Base-by-base conservation (phyloP, 2,113 vertebrate genomes). In the Notothenia coriiceps region DNA sequence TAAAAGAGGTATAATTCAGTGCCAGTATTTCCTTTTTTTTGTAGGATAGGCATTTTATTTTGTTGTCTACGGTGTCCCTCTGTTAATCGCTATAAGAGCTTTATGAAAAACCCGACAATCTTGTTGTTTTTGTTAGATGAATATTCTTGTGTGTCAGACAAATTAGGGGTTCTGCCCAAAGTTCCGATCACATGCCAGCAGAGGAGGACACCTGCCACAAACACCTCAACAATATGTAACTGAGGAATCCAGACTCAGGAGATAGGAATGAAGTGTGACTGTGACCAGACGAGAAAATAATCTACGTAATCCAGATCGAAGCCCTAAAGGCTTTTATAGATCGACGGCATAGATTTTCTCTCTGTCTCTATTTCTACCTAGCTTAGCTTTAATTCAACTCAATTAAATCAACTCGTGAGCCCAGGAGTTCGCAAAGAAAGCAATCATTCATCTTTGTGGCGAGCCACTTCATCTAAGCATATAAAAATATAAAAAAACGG, bases 271-370 rank as follows among this genome's bases (percentile, higher is more conserved):
- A 88, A 89, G 92, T 91, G 92, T 91, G 84, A 93, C 90, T 93
- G 88, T 89, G 88, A 94, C 88, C 88, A 91, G 89, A 90, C 87
- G 80, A 87, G 84, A 94, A 95, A 95, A 94, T 93, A 93, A 95
- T 94, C 94, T 76, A 84, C 85, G 87, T 87, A 93, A 94, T 95
- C 92, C 92, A 87, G 89, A 93, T 94, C 91, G 93, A 94, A 95
- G 77, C 64, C 91, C 91, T 94, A 93, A 95, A 95, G 92, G 93
- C 91, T 93, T 94, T 95, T 94, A 95, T 95, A 93, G 94, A 95
- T 95, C 86, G 87, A 86, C 79, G 25, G 54, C 85, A 94, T 93
- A 88, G 92, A 96, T 93, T 93, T 94, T 92, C 89, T 84, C 90
- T 91, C 89, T 70, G 89, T 92, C 91, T 92, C 91, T 83, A 91